Evolutionary conservation across 2,888 invertebrate species (phyloP), one percentile per base, ranked within the genome.

Genomic region (Colletes collaris): DNA sequence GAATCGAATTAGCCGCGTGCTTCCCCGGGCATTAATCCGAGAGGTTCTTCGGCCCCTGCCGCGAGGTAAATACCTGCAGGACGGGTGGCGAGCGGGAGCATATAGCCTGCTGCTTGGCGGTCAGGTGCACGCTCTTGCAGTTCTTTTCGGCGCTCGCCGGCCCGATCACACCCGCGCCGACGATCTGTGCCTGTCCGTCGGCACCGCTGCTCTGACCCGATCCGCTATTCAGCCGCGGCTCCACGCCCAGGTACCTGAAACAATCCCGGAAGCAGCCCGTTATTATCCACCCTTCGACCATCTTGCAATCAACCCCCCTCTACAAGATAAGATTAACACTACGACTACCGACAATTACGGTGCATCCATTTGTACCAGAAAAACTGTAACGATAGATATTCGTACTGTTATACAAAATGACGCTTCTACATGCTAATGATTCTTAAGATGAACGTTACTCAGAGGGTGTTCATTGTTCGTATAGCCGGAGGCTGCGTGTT

Each of bases 121-220:
- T 92, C 82, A 93, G 91, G 87, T 92, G 91, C 75, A 89, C 82
- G 86, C 90, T 93, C 84, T 92, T 93, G 88, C 93, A 92, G 88
- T 90, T 91, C 85, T 89, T 90, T 86, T 93, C 93, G 81, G 92
- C 92, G 84, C 91, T 92, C 65, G 92, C 91, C 59, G 92, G 92
- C 46, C 92, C 92, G 85, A 92, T 91, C 86, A 93, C 92, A 85
- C 92, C 92, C 80, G 91, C 90, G 60, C 92, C 92, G 70, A 81
- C 76, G 67, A 86, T 80, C 76, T 86, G 87, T 66, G 89, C 86
- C 83, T 89, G 90, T 75, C 90, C 89, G 68, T 91, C 90, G 74
- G 86, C 86, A 65, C 89, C 89, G 80, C 81, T 88, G 56, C 82
- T 84, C 63, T 79, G 82, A 59, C 79, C 84, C 60, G 87, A 79